Evolutionary conservation across 2,888 invertebrate genomes (phyloP).

Genomic region (Pomacea canaliculata): DNA sequence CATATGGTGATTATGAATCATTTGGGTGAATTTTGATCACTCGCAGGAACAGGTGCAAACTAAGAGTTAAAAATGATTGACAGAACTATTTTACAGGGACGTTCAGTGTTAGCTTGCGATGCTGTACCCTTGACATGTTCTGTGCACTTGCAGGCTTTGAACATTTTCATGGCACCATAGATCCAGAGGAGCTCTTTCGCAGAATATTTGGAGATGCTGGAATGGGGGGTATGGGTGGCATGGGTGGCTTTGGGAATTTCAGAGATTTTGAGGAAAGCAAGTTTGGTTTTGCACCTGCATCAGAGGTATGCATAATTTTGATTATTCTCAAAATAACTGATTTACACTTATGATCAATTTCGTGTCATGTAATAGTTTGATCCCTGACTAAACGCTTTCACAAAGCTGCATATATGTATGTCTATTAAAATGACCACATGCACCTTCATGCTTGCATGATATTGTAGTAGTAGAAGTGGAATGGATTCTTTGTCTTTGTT

Average conservation of each 20-base stretch:
- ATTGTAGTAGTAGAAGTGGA: too few species aligned
- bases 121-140: too few species aligned
- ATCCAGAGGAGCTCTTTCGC: conserved; percentile 96
- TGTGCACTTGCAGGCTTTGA: conserved; percentile 47
- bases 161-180: conserved; percentile 73
- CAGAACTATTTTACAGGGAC: too few species aligned
- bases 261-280: conserved; percentile 89
- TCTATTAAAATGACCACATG: too few species aligned
- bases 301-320: conserved; percentile 78
- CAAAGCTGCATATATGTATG: too few species aligned
- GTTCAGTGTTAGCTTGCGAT: too few species aligned
- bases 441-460: too few species aligned
- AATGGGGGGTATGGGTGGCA: conserved; percentile 77
- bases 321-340: neutral
- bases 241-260: conserved; percentile 72
- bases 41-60: too few species aligned
- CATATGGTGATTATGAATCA: too few species aligned
- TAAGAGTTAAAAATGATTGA: too few species aligned
- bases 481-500: too few species aligned
- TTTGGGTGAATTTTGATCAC: too few species aligned
- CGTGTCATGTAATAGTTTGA: neutral
- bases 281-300: conserved; percentile 91
- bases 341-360: neutral
- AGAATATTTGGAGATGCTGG: conserved; percentile 83
- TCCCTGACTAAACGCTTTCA: neutral